Base-by-base conservation (phyloP, 2,797 vertebrate genomes). In the Bradypus variegatus region DNA sequence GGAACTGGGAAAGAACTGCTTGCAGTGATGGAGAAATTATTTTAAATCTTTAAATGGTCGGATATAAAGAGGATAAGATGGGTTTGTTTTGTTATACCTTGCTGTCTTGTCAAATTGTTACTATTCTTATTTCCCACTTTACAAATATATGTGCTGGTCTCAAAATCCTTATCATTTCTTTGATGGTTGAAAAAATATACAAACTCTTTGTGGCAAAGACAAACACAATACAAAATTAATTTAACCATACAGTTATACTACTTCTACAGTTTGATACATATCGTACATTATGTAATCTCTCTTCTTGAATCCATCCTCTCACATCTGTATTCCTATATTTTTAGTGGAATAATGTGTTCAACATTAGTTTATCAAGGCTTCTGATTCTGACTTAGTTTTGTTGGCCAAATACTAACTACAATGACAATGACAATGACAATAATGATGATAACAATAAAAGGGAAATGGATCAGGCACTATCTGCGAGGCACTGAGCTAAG, bases 81-180 rank as follows among this genome's bases (percentile, higher is more conserved):
- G 41, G 4, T 77, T 86, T 79, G 14, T 79, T 87, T 70, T 75
- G 55, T 65, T 81, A 81, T 11, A 62, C 29, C 8, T 45, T 92
- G 48, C 77, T 31, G 15, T 13, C 62, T 81, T 91, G n/a, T 67
- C 90, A 86, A 79, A 69, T 62, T 70, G 14, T 21, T 50, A 92
- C 93, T 62, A 1, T 6, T 92, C 13, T 90, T 62, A 38, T 41
- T 90, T 83, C 38, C 85, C 75, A 86, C 67, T 86, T 91, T 65
- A 15, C 67, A 89, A 89, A 94, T 67, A 15, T 25, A 76, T 85
- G 89, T 82, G 33, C 53, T 62, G 67, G 80, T 84, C 89, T 89
- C 78, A 45, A 93, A 95, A 93, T 84, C 58, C 29, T 60, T 81
- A 48, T 9, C 19, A 12, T 45, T 86, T 92, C 76, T 94, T 78